These are phyloP conservation scores for Leucophenga maculata DNA, from an alignment of 2,888 invertebrate species.

Conservation along the genomic window DNA sequence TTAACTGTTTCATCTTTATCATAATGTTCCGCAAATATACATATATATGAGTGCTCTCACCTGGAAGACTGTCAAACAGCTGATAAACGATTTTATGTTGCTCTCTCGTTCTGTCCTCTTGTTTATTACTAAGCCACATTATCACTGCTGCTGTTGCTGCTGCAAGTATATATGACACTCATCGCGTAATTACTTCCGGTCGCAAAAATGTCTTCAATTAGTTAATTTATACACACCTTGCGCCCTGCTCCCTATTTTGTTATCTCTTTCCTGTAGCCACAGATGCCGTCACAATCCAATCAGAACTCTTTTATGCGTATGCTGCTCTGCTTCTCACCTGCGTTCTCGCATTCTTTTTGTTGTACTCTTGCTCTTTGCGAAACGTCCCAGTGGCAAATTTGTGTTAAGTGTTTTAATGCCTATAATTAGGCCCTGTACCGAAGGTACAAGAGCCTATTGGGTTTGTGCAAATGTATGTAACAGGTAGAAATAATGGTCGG, in stretches of 20 bases:
- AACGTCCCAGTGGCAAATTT: too few relatives aligned
- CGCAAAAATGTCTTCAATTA: not conserved
- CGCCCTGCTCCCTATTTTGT: not conserved
- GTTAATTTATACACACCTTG: not conserved
- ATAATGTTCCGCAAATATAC: too few relatives aligned
- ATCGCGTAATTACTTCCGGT: conserved; percentile 12
- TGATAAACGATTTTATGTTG: not conserved
- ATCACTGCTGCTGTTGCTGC: too few relatives aligned
- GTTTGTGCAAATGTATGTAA: too few relatives aligned
- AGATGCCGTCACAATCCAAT: too few relatives aligned
- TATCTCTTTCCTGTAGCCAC: not conserved
- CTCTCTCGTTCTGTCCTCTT: not conserved
- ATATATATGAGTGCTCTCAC: too few relatives aligned
- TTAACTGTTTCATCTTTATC: too few relatives aligned
- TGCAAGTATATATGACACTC: not conserved
- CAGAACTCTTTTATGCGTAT: not conserved
- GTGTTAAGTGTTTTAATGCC: too few relatives aligned
- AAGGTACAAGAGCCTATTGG: too few relatives aligned
- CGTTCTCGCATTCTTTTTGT: not conserved
- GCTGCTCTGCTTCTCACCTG: not conserved
- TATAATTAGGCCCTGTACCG: too few relatives aligned
- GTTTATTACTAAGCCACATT: not conserved
- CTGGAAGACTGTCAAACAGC: not conserved
- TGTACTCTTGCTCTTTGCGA: too few relatives aligned
- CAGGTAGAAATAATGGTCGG: too few relatives aligned